Evolutionary conservation across 2,113 vertebrate species (phyloP).

Genomic region (Ailuropoda melanoleuca): DNA sequence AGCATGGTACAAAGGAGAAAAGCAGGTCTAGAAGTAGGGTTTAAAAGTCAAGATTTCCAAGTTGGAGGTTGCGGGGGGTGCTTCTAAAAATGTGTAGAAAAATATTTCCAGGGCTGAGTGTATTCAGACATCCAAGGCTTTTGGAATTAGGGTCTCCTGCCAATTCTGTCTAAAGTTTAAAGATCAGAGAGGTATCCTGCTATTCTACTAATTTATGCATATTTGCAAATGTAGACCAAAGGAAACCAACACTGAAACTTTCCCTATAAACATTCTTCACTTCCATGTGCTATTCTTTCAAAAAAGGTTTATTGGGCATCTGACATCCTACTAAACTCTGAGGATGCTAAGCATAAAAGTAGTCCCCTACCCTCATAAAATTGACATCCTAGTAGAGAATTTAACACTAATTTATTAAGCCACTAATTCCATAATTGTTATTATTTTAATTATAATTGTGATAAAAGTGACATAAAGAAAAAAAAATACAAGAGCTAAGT

Average conservation of each 20-base stretch:
- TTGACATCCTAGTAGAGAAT: background rate
- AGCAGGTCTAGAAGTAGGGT: background rate
- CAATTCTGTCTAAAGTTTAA: background rate
- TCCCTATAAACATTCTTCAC: background rate
- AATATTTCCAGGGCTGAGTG: background rate
- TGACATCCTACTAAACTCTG: background rate
- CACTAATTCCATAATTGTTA: background rate
- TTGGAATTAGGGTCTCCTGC: background rate
- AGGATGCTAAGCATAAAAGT: background rate
- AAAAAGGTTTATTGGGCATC: background rate
- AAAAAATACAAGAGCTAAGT: background rate
- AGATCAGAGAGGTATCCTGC: background rate
- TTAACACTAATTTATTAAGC: background rate
- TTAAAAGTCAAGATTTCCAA: background rate
- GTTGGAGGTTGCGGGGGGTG: background rate
- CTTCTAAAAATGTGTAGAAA: background rate
- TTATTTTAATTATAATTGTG: background rate
- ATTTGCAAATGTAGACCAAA: background rate
- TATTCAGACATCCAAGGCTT: background rate
- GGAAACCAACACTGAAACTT: background rate
- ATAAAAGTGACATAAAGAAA: background rate
- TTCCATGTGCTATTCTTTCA: background rate
- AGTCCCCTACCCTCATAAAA: background rate
- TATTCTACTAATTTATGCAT: background rate
- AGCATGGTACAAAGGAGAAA: background rate